A percentile compares a stretch with the other conserved stretches of the same genome.
Conservation (phyloP, 2,113 vertebrate species). For the Siniperca chuatsi region DNA sequence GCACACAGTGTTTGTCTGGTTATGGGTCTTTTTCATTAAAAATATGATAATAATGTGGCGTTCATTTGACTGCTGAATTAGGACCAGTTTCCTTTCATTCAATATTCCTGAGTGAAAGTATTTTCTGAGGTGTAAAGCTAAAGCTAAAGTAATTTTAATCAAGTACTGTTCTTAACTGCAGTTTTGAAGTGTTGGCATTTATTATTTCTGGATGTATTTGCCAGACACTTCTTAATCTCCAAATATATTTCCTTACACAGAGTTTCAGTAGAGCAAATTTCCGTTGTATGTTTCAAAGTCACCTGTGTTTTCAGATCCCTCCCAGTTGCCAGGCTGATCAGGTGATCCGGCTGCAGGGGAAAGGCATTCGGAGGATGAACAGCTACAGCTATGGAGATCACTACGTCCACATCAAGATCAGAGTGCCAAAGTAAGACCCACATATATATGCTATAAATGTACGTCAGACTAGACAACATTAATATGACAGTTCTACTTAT, state of each 20-base stretch:
- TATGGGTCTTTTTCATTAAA: no score
- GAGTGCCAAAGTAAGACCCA: conserved; percentile 89
- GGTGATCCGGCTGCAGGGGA: conserved; percentile 91
- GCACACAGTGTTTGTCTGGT: not conserved
- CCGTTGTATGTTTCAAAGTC: not conserved
- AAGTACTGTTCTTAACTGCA: not conserved
- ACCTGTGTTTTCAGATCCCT: conserved; percentile 86
- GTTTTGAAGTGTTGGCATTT: not conserved
- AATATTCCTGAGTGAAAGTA: not conserved
- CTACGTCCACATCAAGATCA: conserved; percentile 94
- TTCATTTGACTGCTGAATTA: not conserved
- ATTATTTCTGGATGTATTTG: not conserved
- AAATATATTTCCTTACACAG: not conserved
- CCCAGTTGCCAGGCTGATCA: conserved; percentile 90
- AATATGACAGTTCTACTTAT: not conserved
- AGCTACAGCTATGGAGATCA: conserved; percentile 95
- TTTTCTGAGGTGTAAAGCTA: not conserved
- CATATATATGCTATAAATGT: not conserved
- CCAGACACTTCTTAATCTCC: not conserved
- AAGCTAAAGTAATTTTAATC: not conserved
- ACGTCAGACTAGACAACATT: not conserved
- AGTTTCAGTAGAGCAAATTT: not conserved
- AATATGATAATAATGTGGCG: no score
- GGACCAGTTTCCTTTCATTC: not conserved
- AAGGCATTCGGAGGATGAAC: conserved; percentile 93